Evolutionary conservation across 2,888 invertebrate genomes (phyloP).

Genomic region (Dyspetes luteomarginatus): DNA sequence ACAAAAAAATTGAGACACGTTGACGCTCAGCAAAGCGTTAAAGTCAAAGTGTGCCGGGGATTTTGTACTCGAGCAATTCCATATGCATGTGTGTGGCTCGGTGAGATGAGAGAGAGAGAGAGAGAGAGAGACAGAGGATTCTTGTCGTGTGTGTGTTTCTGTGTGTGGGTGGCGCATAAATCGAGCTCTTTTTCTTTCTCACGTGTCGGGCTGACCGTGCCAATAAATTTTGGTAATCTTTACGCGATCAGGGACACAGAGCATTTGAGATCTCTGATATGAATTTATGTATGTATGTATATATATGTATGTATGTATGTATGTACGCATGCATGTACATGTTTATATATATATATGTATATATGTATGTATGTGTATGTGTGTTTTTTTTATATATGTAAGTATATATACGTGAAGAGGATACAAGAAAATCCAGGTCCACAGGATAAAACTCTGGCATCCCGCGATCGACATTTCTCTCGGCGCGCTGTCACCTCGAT

Average conservation of each 20-base stretch:
- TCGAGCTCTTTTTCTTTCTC: conserved; percentile 51
- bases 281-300: conserved; percentile 4
- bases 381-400: conserved; percentile 10
- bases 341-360: conserved; percentile 3
- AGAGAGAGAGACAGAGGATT: not conserved
- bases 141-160: conserved; percentile 1
- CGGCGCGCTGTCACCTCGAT: conserved; percentile 38
- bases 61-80: conserved; percentile 27
- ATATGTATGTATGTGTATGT: no score
- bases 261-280: conserved; percentile 47
- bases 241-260: conserved; percentile 61
- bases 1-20: conserved; percentile 12
- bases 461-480: conserved; percentile 48
- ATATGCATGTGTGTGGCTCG: conserved; percentile 7
- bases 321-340: conserved; percentile 8
- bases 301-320: conserved; percentile 14
- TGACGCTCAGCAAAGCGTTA: not conserved
- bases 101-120: conserved; percentile 23
- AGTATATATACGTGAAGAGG: conserved; percentile 1
- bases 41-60: conserved; percentile 2
- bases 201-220: conserved; percentile 48
- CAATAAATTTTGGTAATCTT: conserved; percentile 65
- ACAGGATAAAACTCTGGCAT: conserved; percentile 46
- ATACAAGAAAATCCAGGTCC: conserved; percentile 39
- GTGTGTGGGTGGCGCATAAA: conserved; percentile 57